Percentiles rank a stretch among this genome's conserved stretches.
Evolutionary conservation across 2,888 invertebrate species (phyloP).

Genomic region (Phorcus lineatus): DNA sequence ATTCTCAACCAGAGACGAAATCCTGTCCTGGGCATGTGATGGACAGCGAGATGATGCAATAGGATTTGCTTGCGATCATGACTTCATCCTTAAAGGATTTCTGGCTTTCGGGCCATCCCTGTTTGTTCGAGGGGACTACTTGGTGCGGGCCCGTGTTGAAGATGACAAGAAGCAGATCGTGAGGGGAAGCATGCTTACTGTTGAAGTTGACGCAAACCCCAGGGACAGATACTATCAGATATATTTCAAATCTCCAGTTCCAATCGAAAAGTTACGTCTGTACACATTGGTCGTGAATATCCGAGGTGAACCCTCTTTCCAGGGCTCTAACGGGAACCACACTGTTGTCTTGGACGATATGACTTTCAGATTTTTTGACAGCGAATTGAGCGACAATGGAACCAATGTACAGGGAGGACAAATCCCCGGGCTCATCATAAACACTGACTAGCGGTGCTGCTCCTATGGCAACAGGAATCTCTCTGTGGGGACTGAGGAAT

Average conservation of each 20-base stretch:
- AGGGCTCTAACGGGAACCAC: constrained; percentile 16
- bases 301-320: background rate
- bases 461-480: too few relatives aligned
- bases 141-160: background rate
- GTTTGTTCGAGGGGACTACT: background rate
- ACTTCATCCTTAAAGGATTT: background rate
- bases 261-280: background rate
- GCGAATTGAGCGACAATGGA: background rate
- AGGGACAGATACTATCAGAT: constrained; percentile 10
- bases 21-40: background rate
- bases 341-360: background rate
- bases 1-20: constrained; percentile 9
- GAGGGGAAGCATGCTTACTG: background rate
- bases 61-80: constrained; percentile 1
- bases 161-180: background rate
- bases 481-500: too few relatives aligned
- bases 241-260: constrained; percentile 3
- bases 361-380: constrained; percentile 3
- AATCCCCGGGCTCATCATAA: constrained; percentile 13
- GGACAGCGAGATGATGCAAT: constrained; percentile 10
- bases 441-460: background rate
- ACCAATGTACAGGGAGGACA: background rate
- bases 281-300: constrained; percentile 4
- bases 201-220: background rate
- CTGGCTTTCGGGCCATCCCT: background rate